A percentile compares a stretch with the other conserved stretches of the same genome.
These are phyloP conservation scores for Montifringilla adamsi DNA, from an alignment of 2,113 vertebrate genomes.

Conservation along the genomic window DNA sequence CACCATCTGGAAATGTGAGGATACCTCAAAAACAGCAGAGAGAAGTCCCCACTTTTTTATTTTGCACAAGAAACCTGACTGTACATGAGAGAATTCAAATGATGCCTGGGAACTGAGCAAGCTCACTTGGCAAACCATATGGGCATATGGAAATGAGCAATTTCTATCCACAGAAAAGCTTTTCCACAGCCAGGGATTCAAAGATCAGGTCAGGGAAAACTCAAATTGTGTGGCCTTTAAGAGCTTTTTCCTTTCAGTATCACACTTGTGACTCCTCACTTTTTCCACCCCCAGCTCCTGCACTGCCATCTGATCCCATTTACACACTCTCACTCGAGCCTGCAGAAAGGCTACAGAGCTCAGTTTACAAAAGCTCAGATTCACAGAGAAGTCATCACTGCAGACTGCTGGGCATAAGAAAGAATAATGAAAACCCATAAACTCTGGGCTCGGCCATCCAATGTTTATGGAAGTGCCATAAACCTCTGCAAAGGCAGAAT, in stretches of 20 bases:
- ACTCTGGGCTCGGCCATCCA: background rate
- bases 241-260: background rate
- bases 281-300: background rate
- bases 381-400: background rate
- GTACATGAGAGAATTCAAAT: background rate
- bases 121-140: background rate
- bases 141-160: background rate
- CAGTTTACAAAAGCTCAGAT: background rate
- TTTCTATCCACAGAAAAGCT: background rate
- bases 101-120: background rate
- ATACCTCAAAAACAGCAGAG: background rate
- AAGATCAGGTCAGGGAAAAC: background rate
- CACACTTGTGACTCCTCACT: background rate
- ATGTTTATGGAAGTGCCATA: background rate
- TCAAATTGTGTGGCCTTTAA: background rate
- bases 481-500: background rate
- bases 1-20: background rate
- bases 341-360: background rate
- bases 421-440: background rate
- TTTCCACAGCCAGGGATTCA: background rate
- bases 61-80: background rate
- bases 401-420: background rate
- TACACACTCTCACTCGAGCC: background rate
- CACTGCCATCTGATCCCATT: background rate
- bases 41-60: background rate